A percentile compares a stretch with the other conserved stretches of the same genome.
These are phyloP conservation scores for Catharus fuscescens DNA, from an alignment of 2,113 vertebrate species.

Conservation along the genomic window DNA sequence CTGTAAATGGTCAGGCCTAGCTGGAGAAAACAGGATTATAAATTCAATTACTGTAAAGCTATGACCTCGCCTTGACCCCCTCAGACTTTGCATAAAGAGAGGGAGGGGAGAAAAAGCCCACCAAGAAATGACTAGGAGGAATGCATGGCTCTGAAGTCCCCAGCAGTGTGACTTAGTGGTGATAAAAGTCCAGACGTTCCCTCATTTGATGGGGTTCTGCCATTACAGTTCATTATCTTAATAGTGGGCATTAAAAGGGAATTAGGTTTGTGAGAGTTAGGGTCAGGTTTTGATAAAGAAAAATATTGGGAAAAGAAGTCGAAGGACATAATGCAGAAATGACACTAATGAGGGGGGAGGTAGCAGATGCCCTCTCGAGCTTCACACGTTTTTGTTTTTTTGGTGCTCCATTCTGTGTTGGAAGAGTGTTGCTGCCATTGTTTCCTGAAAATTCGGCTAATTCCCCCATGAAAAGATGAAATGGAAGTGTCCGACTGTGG, in stretches of 20 bases:
- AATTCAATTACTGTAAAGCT: conserved; percentile 85
- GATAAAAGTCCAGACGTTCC: conserved; percentile 97
- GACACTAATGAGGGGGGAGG: conserved; percentile 72
- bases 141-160: conserved; percentile 85
- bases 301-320: conserved; percentile 56
- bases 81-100: conserved; percentile 82
- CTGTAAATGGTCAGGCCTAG: conserved; percentile 72
- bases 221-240: conserved; percentile 89
- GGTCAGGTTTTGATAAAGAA: conserved; percentile 73
- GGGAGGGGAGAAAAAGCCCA: conserved; percentile 4
- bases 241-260: conserved; percentile 80
- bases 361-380: conserved; percentile 72
- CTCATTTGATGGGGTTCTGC: conserved; percentile 92
- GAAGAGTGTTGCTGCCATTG: conserved; percentile 80
- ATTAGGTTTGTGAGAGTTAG: conserved; percentile 76
- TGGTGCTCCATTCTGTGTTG: conserved; percentile 47
- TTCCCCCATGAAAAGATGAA: conserved; percentile 89
- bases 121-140: conserved; percentile 84
- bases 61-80: conserved; percentile 87
- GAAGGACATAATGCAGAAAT: conserved; percentile 66
- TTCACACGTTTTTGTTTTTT: conserved; percentile 4
- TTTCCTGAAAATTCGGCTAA: conserved; percentile 86
- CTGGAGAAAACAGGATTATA: conserved; percentile 77
- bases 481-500: conserved; percentile 90
- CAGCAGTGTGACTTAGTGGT: conserved; percentile 84